Evolutionary conservation across 2,888 invertebrate genomes (phyloP), one percentile per base, ranked within the genome.

Genomic region (Morpho helenor): DNA sequence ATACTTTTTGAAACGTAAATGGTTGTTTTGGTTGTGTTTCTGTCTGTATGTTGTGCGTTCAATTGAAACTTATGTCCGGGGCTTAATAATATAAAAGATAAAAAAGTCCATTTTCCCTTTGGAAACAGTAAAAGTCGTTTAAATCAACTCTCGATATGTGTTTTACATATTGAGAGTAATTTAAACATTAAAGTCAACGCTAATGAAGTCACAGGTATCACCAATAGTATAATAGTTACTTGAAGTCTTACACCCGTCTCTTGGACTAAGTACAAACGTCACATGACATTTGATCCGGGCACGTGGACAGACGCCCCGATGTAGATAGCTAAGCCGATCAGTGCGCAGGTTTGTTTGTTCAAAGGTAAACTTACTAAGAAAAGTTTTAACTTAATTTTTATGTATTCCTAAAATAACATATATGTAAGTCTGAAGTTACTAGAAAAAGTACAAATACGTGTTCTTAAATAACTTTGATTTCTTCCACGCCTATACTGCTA

Each of bases 321-420:
- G 46, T 46, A 71, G 76, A 74, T 71, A 64, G 74, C 68, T 87
- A 84, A 86, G 83, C 86, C 79, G 85, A 85, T 86, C 82, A 79
- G 8, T 23, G 46, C 49, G 71, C 63, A 69, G 61, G 74, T 79
- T 51, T 58, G 45, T 47, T 53, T 58, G 50, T 43, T 43, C 49
- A 39, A 22, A 31, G 16, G 56, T 57, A 44, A 8, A 45, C 8
- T 49, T n/a, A 7, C 2, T 9, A 22, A 56, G 46, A 56, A 39
- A 63, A 57, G 47, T 51, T 40, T 9, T 51, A 6, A 60, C 8
- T 43, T 6, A 40, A 42, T 51, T 43, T 5, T 41, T 41, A 23
- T 42, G 6, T 40, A 22, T 49, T 49, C 8, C 16, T 39, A 31
- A 43, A 10, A 31, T 4, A 8, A 6, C 22, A 47, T 8, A 5